These are phyloP conservation scores for Phyllostomus hastatus DNA, from an alignment of 2,113 vertebrate genomes.

Conservation along the genomic window DNA sequence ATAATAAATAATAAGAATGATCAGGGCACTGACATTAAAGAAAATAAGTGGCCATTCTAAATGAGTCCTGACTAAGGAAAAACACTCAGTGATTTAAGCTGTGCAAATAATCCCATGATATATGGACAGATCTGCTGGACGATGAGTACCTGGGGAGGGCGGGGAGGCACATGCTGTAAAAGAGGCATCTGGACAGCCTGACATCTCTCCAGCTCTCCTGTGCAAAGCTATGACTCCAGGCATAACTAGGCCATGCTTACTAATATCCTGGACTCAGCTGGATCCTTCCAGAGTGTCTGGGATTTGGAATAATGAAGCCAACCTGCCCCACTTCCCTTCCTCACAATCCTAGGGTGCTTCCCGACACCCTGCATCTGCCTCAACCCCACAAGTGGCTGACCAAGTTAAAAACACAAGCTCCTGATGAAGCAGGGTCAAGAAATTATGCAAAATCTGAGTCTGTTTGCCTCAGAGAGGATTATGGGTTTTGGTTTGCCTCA, in stretches of 20 bases:
- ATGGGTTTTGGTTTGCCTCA: background rate
- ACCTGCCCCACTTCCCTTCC: background rate
- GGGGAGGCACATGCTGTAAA: background rate
- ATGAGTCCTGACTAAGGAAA: background rate
- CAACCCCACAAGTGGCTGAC: background rate
- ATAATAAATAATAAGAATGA: slow-evolving; percentile 13
- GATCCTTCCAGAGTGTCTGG: background rate
- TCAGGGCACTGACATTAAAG: background rate
- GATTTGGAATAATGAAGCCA: background rate
- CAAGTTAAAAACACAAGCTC: background rate
- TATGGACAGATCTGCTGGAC: background rate
- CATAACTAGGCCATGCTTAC: background rate
- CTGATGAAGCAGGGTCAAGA: background rate
- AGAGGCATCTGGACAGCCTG: background rate
- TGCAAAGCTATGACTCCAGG: background rate
- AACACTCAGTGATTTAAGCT: background rate
- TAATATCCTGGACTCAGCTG: background rate
- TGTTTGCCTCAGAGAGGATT: background rate
- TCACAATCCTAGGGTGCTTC: background rate
- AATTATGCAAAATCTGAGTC: background rate
- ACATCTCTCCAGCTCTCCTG: background rate
- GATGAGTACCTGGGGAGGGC: background rate
- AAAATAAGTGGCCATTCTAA: background rate
- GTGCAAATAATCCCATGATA: background rate
- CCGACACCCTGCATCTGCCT: background rate